Evolutionary conservation across 2,888 invertebrate genomes (phyloP).

Genomic region (Lithophane ornitopus): DNA sequence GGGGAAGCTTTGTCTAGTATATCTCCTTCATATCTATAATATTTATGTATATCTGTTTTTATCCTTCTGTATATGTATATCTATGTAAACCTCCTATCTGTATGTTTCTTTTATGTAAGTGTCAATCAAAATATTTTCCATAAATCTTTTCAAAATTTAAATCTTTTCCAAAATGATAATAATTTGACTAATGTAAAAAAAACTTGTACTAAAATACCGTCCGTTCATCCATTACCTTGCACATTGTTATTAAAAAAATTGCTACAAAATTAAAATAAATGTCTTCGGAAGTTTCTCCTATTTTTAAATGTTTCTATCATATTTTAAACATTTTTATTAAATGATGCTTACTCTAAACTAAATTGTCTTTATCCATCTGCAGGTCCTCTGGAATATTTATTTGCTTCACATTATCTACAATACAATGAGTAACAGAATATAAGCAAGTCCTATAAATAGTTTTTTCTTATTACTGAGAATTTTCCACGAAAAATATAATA

Average conservation of each 20-base stretch:
- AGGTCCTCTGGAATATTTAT: constrained; percentile 27
- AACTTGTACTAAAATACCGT: neutral
- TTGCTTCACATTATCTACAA: constrained; percentile 31
- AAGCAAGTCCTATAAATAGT: constrained; percentile 6
- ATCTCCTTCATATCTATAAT: constrained; percentile 28
- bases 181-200: neutral
- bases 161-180: neutral
- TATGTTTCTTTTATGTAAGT: constrained; percentile 2
- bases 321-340: neutral
- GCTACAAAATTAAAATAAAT: neutral
- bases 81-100: constrained; percentile 18
- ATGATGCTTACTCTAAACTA: constrained; percentile 11
- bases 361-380: constrained; percentile 23
- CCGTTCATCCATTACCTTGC: constrained; percentile 1
- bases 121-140: neutral
- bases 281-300: neutral
- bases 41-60: constrained; percentile 15
- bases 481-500: constrained; percentile 12
- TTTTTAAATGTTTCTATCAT: neutral
- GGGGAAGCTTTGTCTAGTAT: constrained; percentile 42
- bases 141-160: neutral
- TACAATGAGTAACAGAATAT: constrained; percentile 13
- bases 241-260: neutral
- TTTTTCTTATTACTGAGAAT: neutral
- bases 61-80: constrained; percentile 33